Evolutionary conservation across 1,140 invertebrate species (phyloP).

Genomic region (Drosophila ironensis): DNA sequence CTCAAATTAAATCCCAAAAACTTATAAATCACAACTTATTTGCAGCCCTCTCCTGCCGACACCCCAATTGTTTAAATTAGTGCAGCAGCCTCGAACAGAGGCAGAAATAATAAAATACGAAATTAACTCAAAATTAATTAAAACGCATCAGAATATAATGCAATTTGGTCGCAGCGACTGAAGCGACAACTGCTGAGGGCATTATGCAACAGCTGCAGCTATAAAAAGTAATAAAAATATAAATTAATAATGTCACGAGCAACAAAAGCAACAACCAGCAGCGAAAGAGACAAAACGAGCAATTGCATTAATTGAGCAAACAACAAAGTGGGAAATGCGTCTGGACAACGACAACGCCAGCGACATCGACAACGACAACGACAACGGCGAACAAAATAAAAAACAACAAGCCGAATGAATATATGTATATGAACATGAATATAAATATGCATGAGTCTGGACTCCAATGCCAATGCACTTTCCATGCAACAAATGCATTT

Average conservation of each 20-base stretch:
- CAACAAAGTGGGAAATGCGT: slow-evolving; percentile 79
- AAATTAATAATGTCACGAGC: slow-evolving; percentile 78
- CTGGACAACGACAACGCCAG: slow-evolving; percentile 37
- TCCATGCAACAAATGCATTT: slow-evolving; percentile 40
- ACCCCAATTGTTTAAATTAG: neutral
- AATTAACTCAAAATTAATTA: slow-evolving; percentile 79
- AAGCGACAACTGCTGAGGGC: slow-evolving; percentile 37
- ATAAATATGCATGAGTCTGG: slow-evolving; percentile 43
- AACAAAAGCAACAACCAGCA: slow-evolving; percentile 41
- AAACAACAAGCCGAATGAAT: neutral
- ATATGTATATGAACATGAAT: too few relatives aligned
- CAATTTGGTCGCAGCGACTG: slow-evolving; percentile 56
- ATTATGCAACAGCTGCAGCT: slow-evolving; percentile 45
- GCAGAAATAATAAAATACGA: slow-evolving; percentile 38
- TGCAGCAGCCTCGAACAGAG: too few relatives aligned
- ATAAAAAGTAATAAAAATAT: slow-evolving; percentile 77
- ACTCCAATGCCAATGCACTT: slow-evolving; percentile 44
- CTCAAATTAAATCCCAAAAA: too few relatives aligned
- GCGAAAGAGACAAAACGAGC: slow-evolving; percentile 45
- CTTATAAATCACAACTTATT: slow-evolving; percentile 16
- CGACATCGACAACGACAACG: neutral
- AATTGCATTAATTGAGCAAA: slow-evolving; percentile 80
- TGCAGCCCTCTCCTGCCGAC: too few relatives aligned
- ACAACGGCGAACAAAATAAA: neutral
- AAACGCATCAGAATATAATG: slow-evolving; percentile 76